A percentile compares a stretch with the other conserved stretches of the same genome.
Evolutionary conservation across 1,140 invertebrate genomes (phyloP).

Genomic region (Cephus cinctus): DNA sequence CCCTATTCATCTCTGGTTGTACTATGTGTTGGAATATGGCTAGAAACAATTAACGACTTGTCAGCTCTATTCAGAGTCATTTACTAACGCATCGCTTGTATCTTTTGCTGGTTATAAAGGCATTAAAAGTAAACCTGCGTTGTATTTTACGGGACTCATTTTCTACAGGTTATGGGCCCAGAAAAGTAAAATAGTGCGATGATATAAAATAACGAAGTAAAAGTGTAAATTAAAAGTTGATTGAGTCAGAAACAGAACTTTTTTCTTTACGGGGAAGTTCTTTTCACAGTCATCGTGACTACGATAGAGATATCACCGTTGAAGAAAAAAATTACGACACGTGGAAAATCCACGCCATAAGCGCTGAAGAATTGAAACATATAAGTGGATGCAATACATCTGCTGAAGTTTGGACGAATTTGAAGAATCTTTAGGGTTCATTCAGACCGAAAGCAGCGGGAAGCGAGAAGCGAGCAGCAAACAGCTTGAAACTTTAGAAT

Average conservation of each 20-base stretch:
- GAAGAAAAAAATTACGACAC: conserved; percentile 8
- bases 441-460: too few relatives aligned
- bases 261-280: neutral
- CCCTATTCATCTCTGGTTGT: too few relatives aligned
- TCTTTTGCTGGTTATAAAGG: neutral
- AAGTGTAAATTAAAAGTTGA: conserved; percentile 7
- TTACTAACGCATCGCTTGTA: conserved; percentile 8
- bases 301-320: conserved; percentile 6
- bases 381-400: too few relatives aligned
- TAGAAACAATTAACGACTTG: too few relatives aligned
- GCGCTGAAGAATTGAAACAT: too few relatives aligned
- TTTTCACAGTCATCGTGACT: conserved; percentile 1
- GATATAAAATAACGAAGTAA: conserved; percentile 8
- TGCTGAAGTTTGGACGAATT: too few relatives aligned
- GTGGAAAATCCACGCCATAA: conserved; percentile 10
- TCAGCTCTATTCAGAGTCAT: too few relatives aligned
- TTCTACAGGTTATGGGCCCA: conserved; percentile 8
- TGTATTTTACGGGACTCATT: neutral
- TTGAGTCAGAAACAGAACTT: conserved; percentile 10
- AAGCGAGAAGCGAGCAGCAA: too few relatives aligned
- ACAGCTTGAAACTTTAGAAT: too few relatives aligned
- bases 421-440: too few relatives aligned
- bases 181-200: conserved; percentile 8
- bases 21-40: too few relatives aligned
- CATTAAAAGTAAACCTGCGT: conserved; percentile 5